phyloP scores from a whole-genome alignment of 2,888 invertebrate species.

The Coelopa pilipes region DNA sequence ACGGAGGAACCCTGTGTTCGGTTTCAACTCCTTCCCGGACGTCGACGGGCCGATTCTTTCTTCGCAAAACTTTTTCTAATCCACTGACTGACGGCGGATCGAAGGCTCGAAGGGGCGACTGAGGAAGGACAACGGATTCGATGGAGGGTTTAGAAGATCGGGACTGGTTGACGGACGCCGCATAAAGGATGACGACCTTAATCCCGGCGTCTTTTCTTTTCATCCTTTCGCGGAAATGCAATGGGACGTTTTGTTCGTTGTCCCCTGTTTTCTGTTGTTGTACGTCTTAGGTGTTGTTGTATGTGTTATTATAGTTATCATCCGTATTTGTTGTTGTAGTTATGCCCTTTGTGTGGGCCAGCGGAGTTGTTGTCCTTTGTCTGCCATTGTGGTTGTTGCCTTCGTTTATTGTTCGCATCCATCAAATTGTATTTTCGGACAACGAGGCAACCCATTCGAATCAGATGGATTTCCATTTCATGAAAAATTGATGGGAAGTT shows the following conservation, averaged over 20 bases:
- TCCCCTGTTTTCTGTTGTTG: not conserved
- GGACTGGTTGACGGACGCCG: too few relatives aligned
- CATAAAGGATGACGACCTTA: too few relatives aligned
- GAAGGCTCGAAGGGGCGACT: too few relatives aligned
- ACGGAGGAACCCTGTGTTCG: not conserved
- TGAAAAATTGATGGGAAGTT: constrained; percentile 12
- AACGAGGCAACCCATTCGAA: not conserved
- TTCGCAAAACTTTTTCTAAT: too few relatives aligned
- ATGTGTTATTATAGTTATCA: not conserved
- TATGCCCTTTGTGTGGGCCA: not conserved
- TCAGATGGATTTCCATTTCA: not conserved
- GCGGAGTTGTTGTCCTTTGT: not conserved
- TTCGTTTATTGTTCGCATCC: not conserved
- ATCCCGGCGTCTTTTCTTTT: constrained; percentile 1
- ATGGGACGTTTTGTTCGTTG: not conserved
- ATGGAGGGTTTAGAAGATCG: too few relatives aligned
- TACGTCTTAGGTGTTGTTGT: not conserved
- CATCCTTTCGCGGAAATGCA: not conserved
- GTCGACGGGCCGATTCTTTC: not conserved
- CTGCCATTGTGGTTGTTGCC: not conserved
- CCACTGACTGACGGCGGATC: too few relatives aligned
- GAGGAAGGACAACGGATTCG: too few relatives aligned
- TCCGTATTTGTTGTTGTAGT: not conserved
- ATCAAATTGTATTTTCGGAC: not conserved
- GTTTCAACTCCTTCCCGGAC: not conserved